Evolutionary conservation across 2,797 vertebrate genomes (phyloP).

Genomic region (Anniella stebbinsi): DNA sequence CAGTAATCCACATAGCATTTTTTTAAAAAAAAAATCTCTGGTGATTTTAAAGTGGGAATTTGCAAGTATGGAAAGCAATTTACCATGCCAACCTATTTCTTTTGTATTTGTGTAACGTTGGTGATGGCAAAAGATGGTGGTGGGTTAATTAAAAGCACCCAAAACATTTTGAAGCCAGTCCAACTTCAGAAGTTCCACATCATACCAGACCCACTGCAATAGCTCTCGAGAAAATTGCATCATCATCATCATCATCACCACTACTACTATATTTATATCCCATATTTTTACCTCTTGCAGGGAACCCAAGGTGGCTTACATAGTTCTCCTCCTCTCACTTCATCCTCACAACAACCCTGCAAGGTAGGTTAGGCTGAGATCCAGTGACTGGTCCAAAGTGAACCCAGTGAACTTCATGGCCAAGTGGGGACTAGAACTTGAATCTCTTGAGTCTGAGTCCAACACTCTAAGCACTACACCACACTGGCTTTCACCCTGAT

Average conservation of each 20-base stretch:
- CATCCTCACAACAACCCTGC: no score
- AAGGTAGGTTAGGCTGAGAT: no score
- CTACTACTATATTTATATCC: no score
- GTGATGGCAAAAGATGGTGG: conserved; percentile 63
- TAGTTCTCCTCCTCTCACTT: no score
- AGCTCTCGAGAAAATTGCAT: not conserved
- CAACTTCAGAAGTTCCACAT: not conserved
- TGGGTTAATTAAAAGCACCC: conserved; percentile 62
- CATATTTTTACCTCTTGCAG: no score
- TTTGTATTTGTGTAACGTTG: conserved; percentile 74
- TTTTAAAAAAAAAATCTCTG: no score
- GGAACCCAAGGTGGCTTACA: no score
- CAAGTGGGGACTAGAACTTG: no score
- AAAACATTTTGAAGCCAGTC: conserved; percentile 4
- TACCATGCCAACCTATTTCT: conserved; percentile 64
- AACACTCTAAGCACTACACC: not conserved
- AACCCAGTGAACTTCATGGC: no score
- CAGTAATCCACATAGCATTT: conserved; percentile 60
- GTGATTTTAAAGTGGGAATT: conserved; percentile 68
- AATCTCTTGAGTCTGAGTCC: no score
- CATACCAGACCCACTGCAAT: not conserved
- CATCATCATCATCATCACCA: no score
- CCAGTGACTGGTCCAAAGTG: no score
- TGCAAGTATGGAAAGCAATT: conserved; percentile 71
- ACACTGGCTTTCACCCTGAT: not conserved